Base-by-base conservation (phyloP, 1,140 invertebrate species). In the Drosophila miranda region DNA sequence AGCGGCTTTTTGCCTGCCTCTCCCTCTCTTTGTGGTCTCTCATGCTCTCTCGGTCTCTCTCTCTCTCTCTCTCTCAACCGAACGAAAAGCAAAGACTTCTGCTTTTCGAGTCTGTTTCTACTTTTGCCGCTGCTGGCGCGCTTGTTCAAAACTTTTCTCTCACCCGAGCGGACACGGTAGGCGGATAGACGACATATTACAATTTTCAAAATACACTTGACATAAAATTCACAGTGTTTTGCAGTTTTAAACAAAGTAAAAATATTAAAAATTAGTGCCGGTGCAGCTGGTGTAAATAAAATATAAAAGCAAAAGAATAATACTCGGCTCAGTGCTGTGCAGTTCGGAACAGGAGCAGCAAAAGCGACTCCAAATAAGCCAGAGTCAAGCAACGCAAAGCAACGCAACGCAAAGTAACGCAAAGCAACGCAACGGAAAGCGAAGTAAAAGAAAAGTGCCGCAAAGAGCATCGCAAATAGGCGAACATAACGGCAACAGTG, bases 321-420 rank as follows among this genome's bases (percentile, higher is more conserved):
- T 48, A 21, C 16, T 48, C 8, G 2, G 19, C 45, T 41, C 48
- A 76, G 79, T 83, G 75, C 49, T 70, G 68, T 73, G 75, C 78
- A 82, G 78, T 66, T 53, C 55, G 34, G 61, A 44, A 57, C 54
- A 66, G 43, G 13, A 52, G 56, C 70, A 54, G 52, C 54, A 69
- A 62, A 42, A 44, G 54, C 53, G 34, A 46, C 3, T 34, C 8
- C 19, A 38, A 38, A 38, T 38, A 13, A 38, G 34, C 34, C 4
- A 38, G 34, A 38, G 34, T 26, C 7, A 54, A 26, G 41, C 41
- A 55, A 62, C 45, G 68, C 52, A 66, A 21, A 46, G 57, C 38
- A 30, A 30, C 41, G 44, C 21, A 21, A 21, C 16, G 0, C 23
- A 23, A 23, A 52, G 57, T 26, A 28, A 28, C 41, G 44, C 21